Base-by-base conservation (phyloP, 2,888 invertebrate genomes). In the Caenorhabditis auriculariae region DNA sequence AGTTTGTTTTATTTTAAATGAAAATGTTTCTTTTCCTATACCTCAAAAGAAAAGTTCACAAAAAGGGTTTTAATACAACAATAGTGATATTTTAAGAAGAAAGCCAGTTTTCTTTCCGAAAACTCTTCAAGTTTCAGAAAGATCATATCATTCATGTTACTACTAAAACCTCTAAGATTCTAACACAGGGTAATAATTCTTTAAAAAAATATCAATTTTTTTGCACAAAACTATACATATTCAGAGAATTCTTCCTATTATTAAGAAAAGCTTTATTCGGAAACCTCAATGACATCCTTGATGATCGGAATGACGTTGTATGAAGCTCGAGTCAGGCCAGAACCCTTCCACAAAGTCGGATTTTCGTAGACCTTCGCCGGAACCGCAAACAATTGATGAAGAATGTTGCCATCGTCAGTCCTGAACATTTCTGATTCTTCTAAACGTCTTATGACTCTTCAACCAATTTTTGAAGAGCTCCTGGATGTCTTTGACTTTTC, bases 221-320 rank as follows among this genome's bases (percentile, higher is more conserved):
- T n/a, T n/a, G n/a, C n/a, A n/a, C n/a, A n/a, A n/a, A n/a, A n/a
- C n/a, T n/a, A n/a, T n/a, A n/a, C n/a, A n/a, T n/a, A n/a, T n/a
- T n/a, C n/a, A n/a, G n/a, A n/a, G n/a, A n/a, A n/a, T n/a, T n/a
- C n/a, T n/a, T n/a, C n/a, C n/a, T n/a, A n/a, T n/a, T n/a, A n/a
- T n/a, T n/a, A n/a, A n/a, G n/a, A n/a, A n/a, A 3, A 37, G 4
- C 3, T 4, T 17, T 4, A 37, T 4, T 4, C n/a, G 19, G 4
- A 19, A 21, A 42, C 42, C 42, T 21, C 23, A 4, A 42, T 19
- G 19, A 24, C 19, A 24, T 62, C 57, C 21, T 60, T 52, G 27
- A 66, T 32, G 35, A 62, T 56, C n/a, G 66, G 62, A 15, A 66
- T 45, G 23, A 66, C 57, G 38, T 66, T 63, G 39, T 66, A 66